Evolutionary conservation across 2,797 vertebrate genomes (phyloP).

Genomic region (Antrozous pallidus): DNA sequence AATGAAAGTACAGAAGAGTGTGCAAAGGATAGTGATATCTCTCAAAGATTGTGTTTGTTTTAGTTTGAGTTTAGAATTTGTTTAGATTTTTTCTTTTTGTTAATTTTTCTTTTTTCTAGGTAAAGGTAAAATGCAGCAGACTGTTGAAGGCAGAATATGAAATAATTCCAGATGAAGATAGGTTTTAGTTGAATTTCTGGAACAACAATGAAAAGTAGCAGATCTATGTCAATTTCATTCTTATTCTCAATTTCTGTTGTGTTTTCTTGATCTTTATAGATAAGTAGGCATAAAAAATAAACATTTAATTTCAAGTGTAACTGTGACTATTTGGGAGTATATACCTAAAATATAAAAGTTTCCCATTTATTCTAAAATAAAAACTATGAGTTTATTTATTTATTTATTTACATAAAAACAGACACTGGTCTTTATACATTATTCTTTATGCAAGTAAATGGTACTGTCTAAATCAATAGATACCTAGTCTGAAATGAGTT

Average conservation of each 20-base stretch:
- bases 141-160: background rate
- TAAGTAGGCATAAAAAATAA: background rate
- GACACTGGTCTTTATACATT: background rate
- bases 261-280: background rate
- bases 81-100: background rate
- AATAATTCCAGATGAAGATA: background rate
- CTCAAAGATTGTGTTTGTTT: background rate
- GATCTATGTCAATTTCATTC: background rate
- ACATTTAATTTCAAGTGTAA: background rate
- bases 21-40: background rate
- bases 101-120: background rate
- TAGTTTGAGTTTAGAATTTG: background rate
- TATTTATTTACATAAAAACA: background rate
- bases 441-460: background rate
- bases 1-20: background rate
- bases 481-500: background rate
- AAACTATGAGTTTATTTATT: background rate
- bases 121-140: background rate
- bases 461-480: background rate
- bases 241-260: background rate
- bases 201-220: background rate
- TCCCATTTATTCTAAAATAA: background rate
- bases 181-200: background rate
- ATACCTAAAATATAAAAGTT: background rate
- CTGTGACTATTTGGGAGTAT: background rate